phyloP scores from a whole-genome alignment of 2,113 vertebrate genomes.

The Actenoides hombroni region DNA sequence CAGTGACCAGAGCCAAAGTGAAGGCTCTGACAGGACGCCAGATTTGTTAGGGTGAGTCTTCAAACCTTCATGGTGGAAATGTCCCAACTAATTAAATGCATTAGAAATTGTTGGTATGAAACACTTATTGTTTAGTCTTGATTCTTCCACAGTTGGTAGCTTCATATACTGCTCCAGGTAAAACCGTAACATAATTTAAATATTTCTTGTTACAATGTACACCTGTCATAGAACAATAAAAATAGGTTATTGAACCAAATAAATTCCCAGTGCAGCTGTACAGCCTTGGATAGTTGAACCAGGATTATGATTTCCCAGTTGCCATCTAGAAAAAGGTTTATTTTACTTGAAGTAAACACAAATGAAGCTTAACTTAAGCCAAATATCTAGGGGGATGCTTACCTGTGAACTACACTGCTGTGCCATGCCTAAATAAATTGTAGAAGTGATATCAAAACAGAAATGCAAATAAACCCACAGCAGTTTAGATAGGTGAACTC shows the following conservation, averaged over 20 bases:
- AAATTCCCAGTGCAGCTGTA: neutral
- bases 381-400: neutral
- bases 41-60: neutral
- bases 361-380: neutral
- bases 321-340: neutral
- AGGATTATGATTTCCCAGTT: neutral
- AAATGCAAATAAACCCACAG: neutral
- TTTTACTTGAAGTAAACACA: neutral
- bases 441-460: neutral
- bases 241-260: neutral
- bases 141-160: neutral
- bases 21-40: neutral
- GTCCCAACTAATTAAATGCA: neutral
- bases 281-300: neutral
- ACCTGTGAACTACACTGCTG: neutral
- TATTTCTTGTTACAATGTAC: neutral
- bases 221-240: neutral
- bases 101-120: neutral
- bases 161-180: neutral
- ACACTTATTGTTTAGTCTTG: neutral
- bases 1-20: neutral
- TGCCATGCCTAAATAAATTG: neutral
- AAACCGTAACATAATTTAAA: neutral
- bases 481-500: neutral
- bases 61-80: neutral